Percentiles rank a stretch among this genome's conserved stretches.
phyloP scores from a whole-genome alignment of 2,113 vertebrate genomes.

The Poecilia latipinna region DNA sequence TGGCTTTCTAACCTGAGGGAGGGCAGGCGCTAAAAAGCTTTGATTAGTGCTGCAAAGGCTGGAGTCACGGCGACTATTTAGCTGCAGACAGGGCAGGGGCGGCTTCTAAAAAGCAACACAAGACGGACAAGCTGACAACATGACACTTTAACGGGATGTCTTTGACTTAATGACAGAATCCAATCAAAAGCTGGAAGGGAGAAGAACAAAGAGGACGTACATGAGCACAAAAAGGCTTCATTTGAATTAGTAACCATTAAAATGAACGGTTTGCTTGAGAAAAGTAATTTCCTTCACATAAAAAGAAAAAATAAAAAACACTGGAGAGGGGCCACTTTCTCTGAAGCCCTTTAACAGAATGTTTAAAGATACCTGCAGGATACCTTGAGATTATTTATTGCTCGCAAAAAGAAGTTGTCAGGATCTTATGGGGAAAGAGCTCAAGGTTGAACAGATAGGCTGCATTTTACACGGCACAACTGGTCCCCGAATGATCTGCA shows the following conservation, averaged over 20 bases:
- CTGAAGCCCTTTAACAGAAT: conserved; percentile 57
- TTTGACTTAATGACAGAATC: conserved; percentile 42
- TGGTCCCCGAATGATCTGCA: too few relatives aligned
- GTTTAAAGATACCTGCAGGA: conserved; percentile 58
- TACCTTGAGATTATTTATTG: conserved; percentile 57
- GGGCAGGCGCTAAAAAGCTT: conserved; percentile 81
- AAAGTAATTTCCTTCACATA: conserved; percentile 35
- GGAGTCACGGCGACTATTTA: conserved; percentile 80
- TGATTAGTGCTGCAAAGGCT: conserved; percentile 86
- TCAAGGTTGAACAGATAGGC: conserved; percentile 33
- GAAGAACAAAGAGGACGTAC: not conserved
- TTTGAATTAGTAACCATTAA: conserved; percentile 58
- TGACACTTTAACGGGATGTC: conserved; percentile 38
- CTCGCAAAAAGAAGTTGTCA: conserved; percentile 42
- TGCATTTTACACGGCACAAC: conserved; percentile 26
- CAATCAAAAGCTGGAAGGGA: conserved; percentile 40
- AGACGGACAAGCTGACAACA: conserved; percentile 55
- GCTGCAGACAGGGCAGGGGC: conserved; percentile 82
- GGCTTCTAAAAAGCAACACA: conserved; percentile 87
- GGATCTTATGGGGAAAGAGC: conserved; percentile 44
- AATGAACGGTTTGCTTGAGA: conserved; percentile 41
- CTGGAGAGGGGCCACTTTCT: conserved; percentile 30
- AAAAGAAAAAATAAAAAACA: conserved; percentile 10
- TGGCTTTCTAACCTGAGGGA: conserved; percentile 72
- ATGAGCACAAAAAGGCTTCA: conserved; percentile 43